phyloP scores from a whole-genome alignment of 2,797 vertebrate genomes.

The Tauraco hartlaubi region DNA sequence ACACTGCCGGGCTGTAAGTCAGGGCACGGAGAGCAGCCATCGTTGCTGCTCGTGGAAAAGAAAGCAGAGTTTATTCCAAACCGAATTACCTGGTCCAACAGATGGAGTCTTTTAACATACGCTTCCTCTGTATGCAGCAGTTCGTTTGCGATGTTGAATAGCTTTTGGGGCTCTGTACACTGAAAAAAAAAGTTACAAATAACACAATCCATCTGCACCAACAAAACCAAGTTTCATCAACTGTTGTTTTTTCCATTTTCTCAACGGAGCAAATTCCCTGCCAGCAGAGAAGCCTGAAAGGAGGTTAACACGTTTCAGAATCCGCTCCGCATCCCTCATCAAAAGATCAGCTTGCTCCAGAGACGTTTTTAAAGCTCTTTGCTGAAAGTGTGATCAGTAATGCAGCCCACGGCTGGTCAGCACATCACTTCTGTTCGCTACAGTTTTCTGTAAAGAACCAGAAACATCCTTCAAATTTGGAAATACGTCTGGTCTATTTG shows the following conservation, averaged over 20 bases:
- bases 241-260: neutral
- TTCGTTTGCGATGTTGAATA: slow-evolving; percentile 95
- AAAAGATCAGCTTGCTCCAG: neutral
- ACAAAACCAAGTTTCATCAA: neutral
- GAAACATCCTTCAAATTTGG: neutral
- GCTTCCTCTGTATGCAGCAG: slow-evolving; percentile 96
- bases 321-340: neutral
- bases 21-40: neutral
- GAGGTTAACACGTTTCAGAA: neutral
- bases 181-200: slow-evolving; percentile 65
- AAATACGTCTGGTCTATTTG: neutral
- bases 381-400: slow-evolving; percentile 1
- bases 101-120: slow-evolving; percentile 93
- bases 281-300: neutral
- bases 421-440: neutral
- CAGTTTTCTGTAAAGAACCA: neutral
- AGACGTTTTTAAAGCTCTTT: neutral
- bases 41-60: neutral
- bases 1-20: neutral
- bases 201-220: neutral
- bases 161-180: slow-evolving; percentile 90
- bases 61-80: neutral
- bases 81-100: slow-evolving; percentile 93
- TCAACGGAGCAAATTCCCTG: neutral
- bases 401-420: neutral